Evolutionary conservation across 2,888 invertebrate species (phyloP).

Genomic region (Panzeria rudis): DNA sequence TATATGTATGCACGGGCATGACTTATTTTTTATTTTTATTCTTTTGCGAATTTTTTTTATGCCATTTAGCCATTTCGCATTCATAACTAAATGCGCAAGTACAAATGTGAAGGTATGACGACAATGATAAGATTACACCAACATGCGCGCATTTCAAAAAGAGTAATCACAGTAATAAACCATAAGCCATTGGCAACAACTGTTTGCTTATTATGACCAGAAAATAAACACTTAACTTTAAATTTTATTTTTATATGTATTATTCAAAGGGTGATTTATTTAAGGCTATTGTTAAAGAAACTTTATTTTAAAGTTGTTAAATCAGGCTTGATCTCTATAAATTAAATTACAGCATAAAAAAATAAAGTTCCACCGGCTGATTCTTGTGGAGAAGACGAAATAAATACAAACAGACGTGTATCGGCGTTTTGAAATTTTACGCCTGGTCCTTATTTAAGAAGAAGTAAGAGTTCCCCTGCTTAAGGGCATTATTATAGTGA

Average conservation of each 20-base stretch:
- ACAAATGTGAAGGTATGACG: constrained; percentile 15
- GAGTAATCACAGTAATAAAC: constrained; percentile 16
- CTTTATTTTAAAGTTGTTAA: no score
- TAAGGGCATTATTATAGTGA: no score
- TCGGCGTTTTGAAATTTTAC: no score
- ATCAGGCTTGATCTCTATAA: no score
- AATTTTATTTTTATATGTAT: neutral
- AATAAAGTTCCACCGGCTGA: no score
- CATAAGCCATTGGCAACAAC: constrained; percentile 14
- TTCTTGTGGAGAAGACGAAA: no score
- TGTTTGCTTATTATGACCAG: constrained; percentile 9
- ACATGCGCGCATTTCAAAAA: constrained; percentile 40
- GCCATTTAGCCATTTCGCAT: constrained; percentile 50
- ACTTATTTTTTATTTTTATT: constrained; percentile 19
- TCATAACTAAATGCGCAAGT: constrained; percentile 27
- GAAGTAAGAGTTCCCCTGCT: no score
- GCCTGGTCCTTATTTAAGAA: no score
- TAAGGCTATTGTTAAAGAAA: neutral
- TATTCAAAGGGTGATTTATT: neutral
- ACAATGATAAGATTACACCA: constrained; percentile 47
- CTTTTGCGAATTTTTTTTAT: constrained; percentile 6
- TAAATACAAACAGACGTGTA: no score
- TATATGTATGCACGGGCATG: constrained; percentile 42
- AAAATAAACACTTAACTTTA: constrained; percentile 5
- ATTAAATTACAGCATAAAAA: no score